phyloP scores from a whole-genome alignment of 2,888 invertebrate genomes.

The Sesamia inferens region DNA sequence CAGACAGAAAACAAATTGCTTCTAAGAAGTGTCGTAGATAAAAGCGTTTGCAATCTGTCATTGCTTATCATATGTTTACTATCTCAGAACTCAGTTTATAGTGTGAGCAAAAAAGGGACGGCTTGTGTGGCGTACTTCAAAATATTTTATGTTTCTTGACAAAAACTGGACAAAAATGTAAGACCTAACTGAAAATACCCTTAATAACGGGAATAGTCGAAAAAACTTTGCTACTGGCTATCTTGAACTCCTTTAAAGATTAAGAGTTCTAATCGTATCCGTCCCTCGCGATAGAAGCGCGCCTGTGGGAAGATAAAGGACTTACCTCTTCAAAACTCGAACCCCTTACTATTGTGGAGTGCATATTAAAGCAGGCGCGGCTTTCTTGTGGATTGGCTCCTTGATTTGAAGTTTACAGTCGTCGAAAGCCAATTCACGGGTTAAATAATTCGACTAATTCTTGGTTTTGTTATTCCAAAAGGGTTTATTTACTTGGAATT shows the following conservation, averaged over 20 bases:
- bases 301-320: constrained; percentile 87
- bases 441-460: constrained; percentile 81
- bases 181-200: constrained; percentile 41
- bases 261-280: constrained; percentile 84
- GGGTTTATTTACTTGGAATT: constrained; percentile 71
- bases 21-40: constrained; percentile 53
- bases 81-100: constrained; percentile 48
- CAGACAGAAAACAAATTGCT: constrained; percentile 54
- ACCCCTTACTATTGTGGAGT: constrained; percentile 85
- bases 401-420: constrained; percentile 82
- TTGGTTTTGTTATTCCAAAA: constrained; percentile 71
- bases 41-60: constrained; percentile 69
- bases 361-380: constrained; percentile 85
- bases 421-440: constrained; percentile 79
- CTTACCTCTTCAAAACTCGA: constrained; percentile 86
- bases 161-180: constrained; percentile 32
- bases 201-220: constrained; percentile 30
- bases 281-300: constrained; percentile 78
- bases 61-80: constrained; percentile 68
- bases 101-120: constrained; percentile 54
- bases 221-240: constrained; percentile 69
- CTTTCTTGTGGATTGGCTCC: constrained; percentile 80
- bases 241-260: constrained; percentile 77
- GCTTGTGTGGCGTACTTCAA: constrained; percentile 53
- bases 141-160: constrained; percentile 42